These are phyloP conservation scores for Thalassaphorura encarpata DNA, from an alignment of 1,140 invertebrate species.

Conservation along the genomic window DNA sequence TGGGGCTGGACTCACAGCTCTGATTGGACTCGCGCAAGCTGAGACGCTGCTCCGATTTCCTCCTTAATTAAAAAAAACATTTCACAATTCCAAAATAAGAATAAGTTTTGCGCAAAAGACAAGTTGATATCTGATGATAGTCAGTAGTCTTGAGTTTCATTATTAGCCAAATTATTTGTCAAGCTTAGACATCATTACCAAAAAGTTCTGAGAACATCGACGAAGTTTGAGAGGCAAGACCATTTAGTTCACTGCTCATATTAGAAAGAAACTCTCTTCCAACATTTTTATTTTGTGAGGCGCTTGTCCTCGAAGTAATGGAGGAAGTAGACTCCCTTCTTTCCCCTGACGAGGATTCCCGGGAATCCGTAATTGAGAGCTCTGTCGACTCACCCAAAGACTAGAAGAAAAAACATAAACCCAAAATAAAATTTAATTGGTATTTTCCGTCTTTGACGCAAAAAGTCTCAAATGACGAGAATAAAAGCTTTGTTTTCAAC, in stretches of 20 bases:
- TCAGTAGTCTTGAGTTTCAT: too few species aligned
- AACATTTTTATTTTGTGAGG: slow-evolving; percentile 8
- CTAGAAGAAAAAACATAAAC: slow-evolving; percentile 3
- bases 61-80: slow-evolving; percentile 2
- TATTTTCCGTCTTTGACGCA: too few species aligned
- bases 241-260: slow-evolving; percentile 78
- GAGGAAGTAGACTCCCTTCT: slow-evolving; percentile 23
- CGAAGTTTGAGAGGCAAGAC: slow-evolving; percentile 75
- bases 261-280: slow-evolving; percentile 77
- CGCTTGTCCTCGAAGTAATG: slow-evolving; percentile 11
- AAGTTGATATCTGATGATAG: background rate
- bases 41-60: slow-evolving; percentile 30
- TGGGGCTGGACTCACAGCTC: slow-evolving; percentile 23
- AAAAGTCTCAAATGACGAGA: too few species aligned
- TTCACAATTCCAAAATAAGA: background rate
- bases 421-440: background rate
- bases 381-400: slow-evolving; percentile 30
- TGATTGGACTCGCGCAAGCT: slow-evolving; percentile 28
- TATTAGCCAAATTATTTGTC: background rate
- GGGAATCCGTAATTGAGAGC: slow-evolving; percentile 10
- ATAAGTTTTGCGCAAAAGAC: background rate
- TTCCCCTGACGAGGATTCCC: slow-evolving; percentile 20
- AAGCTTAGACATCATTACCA: slow-evolving; percentile 47
- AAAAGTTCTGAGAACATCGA: slow-evolving; percentile 87
- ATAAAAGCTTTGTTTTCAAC: background rate